These are phyloP conservation scores for Euura lappo DNA, from an alignment of 1,140 invertebrate species.

Conservation along the genomic window DNA sequence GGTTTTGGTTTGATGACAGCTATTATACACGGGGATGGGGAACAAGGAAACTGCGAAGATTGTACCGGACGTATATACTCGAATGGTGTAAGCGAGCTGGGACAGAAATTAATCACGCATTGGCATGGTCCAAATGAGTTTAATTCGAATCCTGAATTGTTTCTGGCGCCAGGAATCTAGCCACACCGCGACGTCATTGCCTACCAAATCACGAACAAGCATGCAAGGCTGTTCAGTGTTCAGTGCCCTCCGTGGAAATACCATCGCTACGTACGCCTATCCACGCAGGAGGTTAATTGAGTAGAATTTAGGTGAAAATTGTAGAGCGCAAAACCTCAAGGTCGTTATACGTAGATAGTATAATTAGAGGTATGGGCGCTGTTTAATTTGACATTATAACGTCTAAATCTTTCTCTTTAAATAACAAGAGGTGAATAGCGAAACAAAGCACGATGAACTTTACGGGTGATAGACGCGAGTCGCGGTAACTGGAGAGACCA, in stretches of 20 bases:
- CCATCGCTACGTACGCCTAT: no score
- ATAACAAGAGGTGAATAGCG: not conserved
- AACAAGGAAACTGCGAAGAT: not conserved
- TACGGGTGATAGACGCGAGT: not conserved
- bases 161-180: slow-evolving; percentile 11
- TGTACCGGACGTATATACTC: not conserved
- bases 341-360: no score
- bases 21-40: not conserved
- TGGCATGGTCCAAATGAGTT: not conserved
- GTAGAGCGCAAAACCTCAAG: no score
- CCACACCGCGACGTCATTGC: slow-evolving; percentile 3
- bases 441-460: not conserved
- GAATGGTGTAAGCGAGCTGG: not conserved
- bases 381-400: no score
- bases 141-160: not conserved
- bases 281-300: no score
- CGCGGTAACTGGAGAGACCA: not conserved
- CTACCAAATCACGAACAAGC: not conserved
- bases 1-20: not conserved
- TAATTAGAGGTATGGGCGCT: no score
- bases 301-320: no score
- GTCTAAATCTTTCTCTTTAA: not conserved
- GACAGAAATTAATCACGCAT: not conserved
- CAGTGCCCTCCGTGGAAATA: no score
- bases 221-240: not conserved